Conservation (phyloP, 2,888 invertebrate genomes). For the Caenorhabditis zanzibari region DNA sequence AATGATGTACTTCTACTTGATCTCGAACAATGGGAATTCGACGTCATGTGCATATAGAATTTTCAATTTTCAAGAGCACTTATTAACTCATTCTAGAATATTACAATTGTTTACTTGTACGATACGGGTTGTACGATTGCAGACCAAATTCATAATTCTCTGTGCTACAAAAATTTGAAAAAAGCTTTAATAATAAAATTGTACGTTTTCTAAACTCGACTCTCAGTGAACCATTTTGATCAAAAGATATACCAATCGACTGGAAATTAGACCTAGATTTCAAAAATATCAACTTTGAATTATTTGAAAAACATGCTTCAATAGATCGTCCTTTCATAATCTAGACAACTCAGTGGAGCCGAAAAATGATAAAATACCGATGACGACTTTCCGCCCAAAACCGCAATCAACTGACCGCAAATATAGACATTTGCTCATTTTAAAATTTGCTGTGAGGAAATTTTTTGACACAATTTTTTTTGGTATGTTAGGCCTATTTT, state of each 20-base stretch:
- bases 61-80: background rate
- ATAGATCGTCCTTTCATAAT: too few relatives aligned
- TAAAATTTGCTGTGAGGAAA: background rate
- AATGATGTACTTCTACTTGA: background rate
- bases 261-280: too few relatives aligned
- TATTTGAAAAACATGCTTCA: too few relatives aligned
- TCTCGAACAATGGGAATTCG: background rate
- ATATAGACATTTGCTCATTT: background rate
- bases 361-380: background rate
- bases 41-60: background rate
- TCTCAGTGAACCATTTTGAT: too few relatives aligned
- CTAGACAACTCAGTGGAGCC: slow-evolving; percentile 6
- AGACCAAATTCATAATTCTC: slow-evolving; percentile 20
- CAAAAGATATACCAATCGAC: too few relatives aligned
- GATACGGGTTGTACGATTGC: slow-evolving; percentile 5
- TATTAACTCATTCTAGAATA: background rate
- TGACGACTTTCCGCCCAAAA: slow-evolving; percentile 2
- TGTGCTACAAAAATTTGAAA: slow-evolving; percentile 5
- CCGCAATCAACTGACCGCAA: slow-evolving; percentile 3
- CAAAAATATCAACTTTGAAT: too few relatives aligned
- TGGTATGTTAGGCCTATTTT: too few relatives aligned
- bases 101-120: background rate
- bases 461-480: too few relatives aligned
- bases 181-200: slow-evolving; percentile 18
- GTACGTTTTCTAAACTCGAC: too few relatives aligned